These are phyloP conservation scores for Diadromus collaris DNA, from an alignment of 2,888 invertebrate genomes.

Conservation along the genomic window DNA sequence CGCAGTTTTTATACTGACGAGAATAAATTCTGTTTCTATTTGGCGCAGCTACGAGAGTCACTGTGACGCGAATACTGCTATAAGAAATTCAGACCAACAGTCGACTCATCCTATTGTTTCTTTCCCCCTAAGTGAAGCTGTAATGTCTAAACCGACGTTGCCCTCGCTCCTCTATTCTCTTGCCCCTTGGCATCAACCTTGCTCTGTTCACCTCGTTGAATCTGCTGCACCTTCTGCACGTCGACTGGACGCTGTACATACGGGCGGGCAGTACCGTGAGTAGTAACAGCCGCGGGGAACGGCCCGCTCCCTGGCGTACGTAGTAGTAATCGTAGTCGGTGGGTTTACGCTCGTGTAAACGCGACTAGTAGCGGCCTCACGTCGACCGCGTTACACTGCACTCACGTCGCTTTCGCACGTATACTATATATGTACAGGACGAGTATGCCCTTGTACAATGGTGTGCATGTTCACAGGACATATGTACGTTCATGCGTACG, in stretches of 20 bases:
- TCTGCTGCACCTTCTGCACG: constrained; percentile 22
- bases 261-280: constrained; percentile 9
- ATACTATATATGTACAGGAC: constrained; percentile 5
- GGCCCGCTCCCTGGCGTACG: constrained; percentile 1
- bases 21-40: not conserved
- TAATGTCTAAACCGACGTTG: not conserved
- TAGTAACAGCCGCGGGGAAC: constrained; percentile 34
- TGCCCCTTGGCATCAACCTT: not conserved
- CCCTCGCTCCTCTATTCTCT: not conserved
- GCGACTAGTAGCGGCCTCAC: constrained; percentile 65
- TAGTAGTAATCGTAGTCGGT: constrained; percentile 39
- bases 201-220: not conserved
- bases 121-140: not conserved
- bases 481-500: constrained; percentile 41
- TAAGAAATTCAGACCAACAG: not conserved
- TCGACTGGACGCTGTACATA: constrained; percentile 12
- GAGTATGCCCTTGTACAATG: constrained; percentile 33
- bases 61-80: not conserved
- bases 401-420: constrained; percentile 41
- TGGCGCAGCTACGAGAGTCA: not conserved
- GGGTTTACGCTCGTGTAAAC: constrained; percentile 65
- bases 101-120: not conserved
- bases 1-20: not conserved
- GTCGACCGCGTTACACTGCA: constrained; percentile 64
- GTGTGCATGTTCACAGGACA: constrained; percentile 28